Conservation (phyloP, 1,140 invertebrate genomes). For the Leguminivora glycinivorella region DNA sequence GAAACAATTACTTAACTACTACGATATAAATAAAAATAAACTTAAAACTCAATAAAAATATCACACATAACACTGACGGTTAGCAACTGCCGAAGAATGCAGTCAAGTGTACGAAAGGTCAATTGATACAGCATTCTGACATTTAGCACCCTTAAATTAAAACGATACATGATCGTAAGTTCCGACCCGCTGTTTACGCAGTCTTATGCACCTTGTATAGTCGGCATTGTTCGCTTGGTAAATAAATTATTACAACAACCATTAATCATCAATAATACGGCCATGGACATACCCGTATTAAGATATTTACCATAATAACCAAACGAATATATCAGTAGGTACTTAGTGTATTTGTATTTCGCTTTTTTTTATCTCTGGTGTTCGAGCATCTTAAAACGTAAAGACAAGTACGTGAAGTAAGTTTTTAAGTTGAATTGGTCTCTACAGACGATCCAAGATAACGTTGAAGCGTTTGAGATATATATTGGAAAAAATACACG, state of each 20-base stretch:
- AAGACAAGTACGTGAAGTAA: not conserved
- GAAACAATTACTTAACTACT: too few species aligned
- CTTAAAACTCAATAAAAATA: not conserved
- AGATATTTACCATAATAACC: not conserved
- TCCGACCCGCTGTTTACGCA: constrained; percentile 13
- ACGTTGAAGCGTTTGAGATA: too few species aligned
- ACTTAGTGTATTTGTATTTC: not conserved
- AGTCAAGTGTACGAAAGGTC: constrained; percentile 31
- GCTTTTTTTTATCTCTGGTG: not conserved
- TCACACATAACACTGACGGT: not conserved
- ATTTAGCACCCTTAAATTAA: constrained; percentile 46
- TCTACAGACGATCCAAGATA: not conserved
- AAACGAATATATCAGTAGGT: not conserved
- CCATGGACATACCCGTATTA: not conserved
- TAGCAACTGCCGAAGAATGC: constrained; percentile 22
- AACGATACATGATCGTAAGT: constrained; percentile 37
- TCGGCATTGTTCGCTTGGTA: constrained; percentile 29
- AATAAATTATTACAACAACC: constrained; percentile 34
- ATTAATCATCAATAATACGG: constrained; percentile 33
- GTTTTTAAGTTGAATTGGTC: not conserved
- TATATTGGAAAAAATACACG: too few species aligned
- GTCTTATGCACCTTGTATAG: constrained; percentile 24
- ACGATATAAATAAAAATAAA: too few species aligned
- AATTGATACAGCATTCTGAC: constrained; percentile 38
- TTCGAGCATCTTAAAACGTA: not conserved